These are phyloP conservation scores for Yponomeuta evonymella DNA, from an alignment of 2,888 invertebrate genomes.

Conservation along the genomic window DNA sequence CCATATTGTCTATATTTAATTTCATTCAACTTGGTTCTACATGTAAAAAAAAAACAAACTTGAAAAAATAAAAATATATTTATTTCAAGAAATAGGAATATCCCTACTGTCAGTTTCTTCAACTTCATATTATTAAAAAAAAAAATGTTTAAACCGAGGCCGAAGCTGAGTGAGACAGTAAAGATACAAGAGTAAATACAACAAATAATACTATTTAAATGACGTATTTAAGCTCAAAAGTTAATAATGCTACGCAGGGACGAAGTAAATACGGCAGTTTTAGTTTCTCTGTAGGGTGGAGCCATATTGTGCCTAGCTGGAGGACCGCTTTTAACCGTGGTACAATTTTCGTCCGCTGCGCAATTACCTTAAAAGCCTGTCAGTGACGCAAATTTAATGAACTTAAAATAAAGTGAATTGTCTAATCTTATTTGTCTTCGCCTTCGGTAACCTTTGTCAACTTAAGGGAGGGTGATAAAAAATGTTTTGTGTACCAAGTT, in stretches of 20 bases:
- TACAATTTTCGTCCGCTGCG: slow-evolving; percentile 55
- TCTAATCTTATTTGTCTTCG: slow-evolving; percentile 52
- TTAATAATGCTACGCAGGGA: too few species aligned
- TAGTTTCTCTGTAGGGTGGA: slow-evolving; percentile 3
- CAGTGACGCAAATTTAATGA: slow-evolving; percentile 66
- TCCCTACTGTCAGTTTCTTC: too few species aligned
- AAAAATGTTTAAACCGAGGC: too few species aligned
- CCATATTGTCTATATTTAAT: neutral
- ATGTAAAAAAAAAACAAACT: too few species aligned
- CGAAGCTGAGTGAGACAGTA: too few species aligned
- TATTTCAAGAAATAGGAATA: too few species aligned
- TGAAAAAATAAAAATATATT: too few species aligned
- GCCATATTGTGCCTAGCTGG: slow-evolving; percentile 1
- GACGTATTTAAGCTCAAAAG: too few species aligned
- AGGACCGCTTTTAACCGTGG: slow-evolving; percentile 23
- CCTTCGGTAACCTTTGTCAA: slow-evolving; percentile 22
- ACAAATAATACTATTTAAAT: too few species aligned
- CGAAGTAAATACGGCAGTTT: neutral
- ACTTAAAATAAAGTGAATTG: slow-evolving; percentile 63
- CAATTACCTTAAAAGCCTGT: slow-evolving; percentile 73
- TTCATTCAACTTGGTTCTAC: neutral
- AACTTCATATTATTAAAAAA: too few species aligned
- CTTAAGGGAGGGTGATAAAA: neutral
- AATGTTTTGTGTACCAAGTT: neutral
- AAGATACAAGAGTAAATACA: too few species aligned